Percentiles rank a stretch among this genome's conserved stretches.
Conservation (phyloP, 2,888 invertebrate species). For the Yponomeuta plumbellus region DNA sequence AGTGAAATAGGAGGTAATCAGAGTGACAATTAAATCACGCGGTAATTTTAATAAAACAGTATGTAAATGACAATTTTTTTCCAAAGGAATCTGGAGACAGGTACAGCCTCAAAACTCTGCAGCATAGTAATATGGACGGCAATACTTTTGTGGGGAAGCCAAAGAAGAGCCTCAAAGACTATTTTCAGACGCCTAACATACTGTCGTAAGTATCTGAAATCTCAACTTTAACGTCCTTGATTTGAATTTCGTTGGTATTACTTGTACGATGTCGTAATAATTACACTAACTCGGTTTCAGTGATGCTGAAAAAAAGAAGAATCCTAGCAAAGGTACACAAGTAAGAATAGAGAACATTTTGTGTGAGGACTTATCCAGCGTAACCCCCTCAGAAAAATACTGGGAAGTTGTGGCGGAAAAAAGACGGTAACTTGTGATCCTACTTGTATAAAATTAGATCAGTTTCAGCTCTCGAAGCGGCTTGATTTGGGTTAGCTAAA, state of each 20-base stretch:
- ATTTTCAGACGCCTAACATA: not conserved
- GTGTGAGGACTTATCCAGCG: constrained; percentile 24
- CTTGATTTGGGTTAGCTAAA: too few relatives aligned
- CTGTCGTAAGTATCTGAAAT: not conserved
- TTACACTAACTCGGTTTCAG: constrained; percentile 17
- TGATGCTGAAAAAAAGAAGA: constrained; percentile 23
- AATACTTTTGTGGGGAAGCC: not conserved
- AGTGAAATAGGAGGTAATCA: not conserved
- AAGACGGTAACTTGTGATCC: constrained; percentile 24
- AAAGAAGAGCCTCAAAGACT: constrained; percentile 21
- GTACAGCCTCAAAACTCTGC: constrained; percentile 3
- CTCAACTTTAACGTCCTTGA: not conserved
- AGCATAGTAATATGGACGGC: constrained; percentile 4
- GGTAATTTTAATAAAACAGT: not conserved
- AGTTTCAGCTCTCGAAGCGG: too few relatives aligned
- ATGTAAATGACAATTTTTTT: not conserved
- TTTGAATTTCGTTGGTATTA: too few relatives aligned
- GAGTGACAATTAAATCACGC: not conserved
- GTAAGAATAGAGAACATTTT: constrained; percentile 26
- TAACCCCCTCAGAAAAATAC: constrained; percentile 27
- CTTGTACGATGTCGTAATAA: not conserved
- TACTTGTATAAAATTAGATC: too few relatives aligned
- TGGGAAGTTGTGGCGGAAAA: constrained; percentile 33
- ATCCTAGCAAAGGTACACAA: constrained; percentile 27
- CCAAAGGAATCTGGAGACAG: not conserved